Evolutionary conservation across 2,888 invertebrate species (phyloP).

Genomic region (Caenorhabditis japonica): DNA sequence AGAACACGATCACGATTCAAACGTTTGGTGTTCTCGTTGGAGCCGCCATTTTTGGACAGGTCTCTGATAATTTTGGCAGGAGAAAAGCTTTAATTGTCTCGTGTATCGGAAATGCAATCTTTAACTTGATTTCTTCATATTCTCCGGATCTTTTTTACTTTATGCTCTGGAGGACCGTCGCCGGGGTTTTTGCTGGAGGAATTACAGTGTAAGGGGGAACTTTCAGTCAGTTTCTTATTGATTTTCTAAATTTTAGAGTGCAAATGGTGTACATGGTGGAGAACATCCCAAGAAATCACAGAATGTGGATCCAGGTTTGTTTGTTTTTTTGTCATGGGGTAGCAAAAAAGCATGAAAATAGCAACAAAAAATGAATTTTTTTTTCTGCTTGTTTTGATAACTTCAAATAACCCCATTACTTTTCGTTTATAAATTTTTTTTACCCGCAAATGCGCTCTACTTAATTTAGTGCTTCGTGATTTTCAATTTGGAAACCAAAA

Average conservation of each 20-base stretch:
- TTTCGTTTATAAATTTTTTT: no score
- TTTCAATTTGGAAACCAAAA: no score
- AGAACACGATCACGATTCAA: conserved; percentile 63
- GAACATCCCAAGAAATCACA: conserved; percentile 70
- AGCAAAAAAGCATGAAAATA: no score
- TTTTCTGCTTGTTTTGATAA: no score
- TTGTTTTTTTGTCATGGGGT: neutral
- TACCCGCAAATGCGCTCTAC: no score
- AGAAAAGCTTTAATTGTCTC: conserved; percentile 51
- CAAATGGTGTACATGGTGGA: conserved; percentile 71
- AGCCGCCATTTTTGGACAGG: conserved; percentile 68
- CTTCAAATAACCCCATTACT: no score
- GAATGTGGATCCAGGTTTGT: conserved; percentile 68
- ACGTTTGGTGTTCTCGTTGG: conserved; percentile 71
- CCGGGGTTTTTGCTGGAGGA: conserved; percentile 53
- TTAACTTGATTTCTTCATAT: conserved; percentile 34
- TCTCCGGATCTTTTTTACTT: conserved; percentile 41
- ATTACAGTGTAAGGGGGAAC: conserved; percentile 43
- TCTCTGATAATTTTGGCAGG: conserved; percentile 67
- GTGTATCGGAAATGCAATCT: conserved; percentile 39
- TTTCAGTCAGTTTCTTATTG: neutral
- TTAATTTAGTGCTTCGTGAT: no score
- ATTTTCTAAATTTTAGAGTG: conserved; percentile 50
- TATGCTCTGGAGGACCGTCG: conserved; percentile 31
- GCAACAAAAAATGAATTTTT: no score